Conservation (phyloP, 2,888 invertebrate genomes). For the Dryomyza anilis region DNA sequence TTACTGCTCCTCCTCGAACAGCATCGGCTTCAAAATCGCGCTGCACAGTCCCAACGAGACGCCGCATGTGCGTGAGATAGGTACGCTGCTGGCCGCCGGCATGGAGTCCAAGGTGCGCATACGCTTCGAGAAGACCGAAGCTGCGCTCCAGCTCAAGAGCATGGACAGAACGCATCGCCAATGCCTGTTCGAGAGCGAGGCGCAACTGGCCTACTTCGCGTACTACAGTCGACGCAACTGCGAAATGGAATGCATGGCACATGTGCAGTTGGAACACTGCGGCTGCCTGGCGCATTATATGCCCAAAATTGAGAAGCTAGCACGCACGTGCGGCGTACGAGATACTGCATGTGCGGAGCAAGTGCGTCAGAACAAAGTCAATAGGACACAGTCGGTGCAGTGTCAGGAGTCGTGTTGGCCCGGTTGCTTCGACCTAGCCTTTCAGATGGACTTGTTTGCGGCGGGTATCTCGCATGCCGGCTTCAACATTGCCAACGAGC, state of each 20-base stretch:
- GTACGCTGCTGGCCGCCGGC: slow-evolving; percentile 48
- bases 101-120: slow-evolving; percentile 52
- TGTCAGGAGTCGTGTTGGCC: slow-evolving; percentile 68
- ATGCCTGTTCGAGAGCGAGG: slow-evolving; percentile 75
- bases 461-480: slow-evolving; percentile 53
- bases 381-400: slow-evolving; percentile 36
- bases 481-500: background rate
- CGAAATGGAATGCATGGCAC: slow-evolving; percentile 78
- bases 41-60: slow-evolving; percentile 54
- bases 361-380: slow-evolving; percentile 41
- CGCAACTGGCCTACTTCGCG: slow-evolving; percentile 68
- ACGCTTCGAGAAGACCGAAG: slow-evolving; percentile 46
- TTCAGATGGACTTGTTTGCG: slow-evolving; percentile 66
- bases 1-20: slow-evolving; percentile 78
- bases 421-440: slow-evolving; percentile 74
- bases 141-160: slow-evolving; percentile 41
- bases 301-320: slow-evolving; percentile 69
- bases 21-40: slow-evolving; percentile 56
- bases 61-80: slow-evolving; percentile 52
- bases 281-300: slow-evolving; percentile 53
- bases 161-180: slow-evolving; percentile 61
- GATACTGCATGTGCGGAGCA: slow-evolving; percentile 66
- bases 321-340: slow-evolving; percentile 72
- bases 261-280: slow-evolving; percentile 64
- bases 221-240: slow-evolving; percentile 81